phyloP scores from a whole-genome alignment of 2,113 vertebrate species.

The Callipepla californica region DNA sequence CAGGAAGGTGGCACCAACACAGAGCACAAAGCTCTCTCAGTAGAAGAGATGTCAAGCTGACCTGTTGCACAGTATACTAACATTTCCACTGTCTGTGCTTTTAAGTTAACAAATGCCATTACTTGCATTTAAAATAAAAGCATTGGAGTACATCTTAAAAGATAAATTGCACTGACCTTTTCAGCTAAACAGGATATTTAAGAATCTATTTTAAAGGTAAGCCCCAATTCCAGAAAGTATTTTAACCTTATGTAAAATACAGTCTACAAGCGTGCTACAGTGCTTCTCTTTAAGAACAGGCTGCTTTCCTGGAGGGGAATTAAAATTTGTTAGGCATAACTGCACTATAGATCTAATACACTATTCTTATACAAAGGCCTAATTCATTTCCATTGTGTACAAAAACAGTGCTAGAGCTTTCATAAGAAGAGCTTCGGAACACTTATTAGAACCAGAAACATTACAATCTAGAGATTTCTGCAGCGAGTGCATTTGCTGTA shows the following conservation, averaged over 20 bases:
- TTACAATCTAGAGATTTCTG: slow-evolving; percentile 28
- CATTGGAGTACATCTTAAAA: background rate
- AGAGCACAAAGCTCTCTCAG: background rate
- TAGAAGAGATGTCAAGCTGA: background rate
- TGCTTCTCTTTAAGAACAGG: background rate
- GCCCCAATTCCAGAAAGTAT: background rate
- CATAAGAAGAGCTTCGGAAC: background rate
- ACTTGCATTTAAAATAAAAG: background rate
- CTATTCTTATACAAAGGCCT: background rate
- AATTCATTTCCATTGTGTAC: background rate
- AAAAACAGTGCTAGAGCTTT: background rate
- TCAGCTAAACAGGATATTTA: background rate
- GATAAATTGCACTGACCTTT: background rate
- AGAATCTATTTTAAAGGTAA: background rate
- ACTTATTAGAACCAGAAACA: slow-evolving; percentile 27
- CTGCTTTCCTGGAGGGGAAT: background rate
- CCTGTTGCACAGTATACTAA: background rate
- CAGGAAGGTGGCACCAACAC: background rate
- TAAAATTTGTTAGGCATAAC: background rate
- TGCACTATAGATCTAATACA: background rate
- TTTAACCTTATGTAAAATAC: background rate
- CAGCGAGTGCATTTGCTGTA: slow-evolving; percentile 2
- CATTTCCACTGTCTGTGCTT: background rate
- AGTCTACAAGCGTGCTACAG: background rate
- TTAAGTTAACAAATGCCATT: background rate